Percentiles rank a stretch among this genome's conserved stretches.
These are phyloP conservation scores for Rattus rattus DNA, from an alignment of 2,113 vertebrate genomes.

Conservation along the genomic window DNA sequence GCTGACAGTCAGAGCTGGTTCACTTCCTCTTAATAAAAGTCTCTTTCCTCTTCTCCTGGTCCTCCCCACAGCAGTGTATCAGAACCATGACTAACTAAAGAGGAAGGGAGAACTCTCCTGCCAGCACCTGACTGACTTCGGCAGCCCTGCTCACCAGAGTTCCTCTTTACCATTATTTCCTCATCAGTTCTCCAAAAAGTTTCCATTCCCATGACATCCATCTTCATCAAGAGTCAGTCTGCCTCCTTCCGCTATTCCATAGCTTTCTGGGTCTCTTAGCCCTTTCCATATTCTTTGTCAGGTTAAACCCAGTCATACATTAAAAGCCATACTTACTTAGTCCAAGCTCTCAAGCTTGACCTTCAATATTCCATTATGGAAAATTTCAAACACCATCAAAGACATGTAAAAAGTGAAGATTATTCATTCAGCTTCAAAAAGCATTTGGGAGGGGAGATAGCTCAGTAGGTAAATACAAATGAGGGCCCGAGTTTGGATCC, in stretches of 20 bases:
- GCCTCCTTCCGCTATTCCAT: neutral
- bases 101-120: neutral
- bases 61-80: neutral
- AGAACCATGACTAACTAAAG: neutral
- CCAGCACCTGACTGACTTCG: neutral
- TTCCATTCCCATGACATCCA: neutral
- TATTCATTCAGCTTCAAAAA: neutral
- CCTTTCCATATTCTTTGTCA: neutral
- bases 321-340: neutral
- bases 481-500: neutral
- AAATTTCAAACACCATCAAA: neutral
- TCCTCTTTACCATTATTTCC: conserved; percentile 42
- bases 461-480: neutral
- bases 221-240: neutral
- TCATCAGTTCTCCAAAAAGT: conserved; percentile 44
- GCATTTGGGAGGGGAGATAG: neutral
- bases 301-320: neutral
- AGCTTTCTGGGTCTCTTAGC: neutral
- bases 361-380: neutral
- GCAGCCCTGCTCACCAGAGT: neutral
- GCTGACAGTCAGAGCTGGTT: neutral
- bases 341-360: neutral
- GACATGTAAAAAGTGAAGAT: neutral
- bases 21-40: neutral
- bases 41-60: neutral